Conservation (phyloP, 2,888 invertebrate species). For the Archaeoteleia sp. region DNA sequence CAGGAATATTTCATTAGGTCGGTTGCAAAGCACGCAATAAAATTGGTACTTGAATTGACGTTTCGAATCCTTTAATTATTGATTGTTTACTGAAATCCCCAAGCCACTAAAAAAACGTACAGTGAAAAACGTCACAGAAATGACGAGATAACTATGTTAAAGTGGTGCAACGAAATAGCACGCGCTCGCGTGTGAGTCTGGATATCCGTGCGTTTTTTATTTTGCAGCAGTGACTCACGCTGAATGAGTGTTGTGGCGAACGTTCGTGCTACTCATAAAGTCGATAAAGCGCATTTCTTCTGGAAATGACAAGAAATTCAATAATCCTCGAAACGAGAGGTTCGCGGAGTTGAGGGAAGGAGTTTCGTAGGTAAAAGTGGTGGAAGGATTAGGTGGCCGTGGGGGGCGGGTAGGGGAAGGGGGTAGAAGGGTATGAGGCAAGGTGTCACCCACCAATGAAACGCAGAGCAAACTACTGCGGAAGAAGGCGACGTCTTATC, state of each 20-base stretch:
- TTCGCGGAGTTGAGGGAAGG: conserved; percentile 17
- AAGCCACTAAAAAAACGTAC: too few relatives aligned
- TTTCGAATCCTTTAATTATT: too few relatives aligned
- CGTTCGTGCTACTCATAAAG: conserved; percentile 53
- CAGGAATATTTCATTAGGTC: too few relatives aligned
- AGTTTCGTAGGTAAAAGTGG: conserved; percentile 44
- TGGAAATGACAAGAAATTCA: conserved; percentile 73
- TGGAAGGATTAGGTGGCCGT: conserved; percentile 14
- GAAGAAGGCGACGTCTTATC: conserved; percentile 23
- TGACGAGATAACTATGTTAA: conserved; percentile 24
- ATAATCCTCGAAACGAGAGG: conserved; percentile 67
- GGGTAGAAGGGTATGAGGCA: too few relatives aligned
- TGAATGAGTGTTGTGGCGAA: conserved; percentile 44
- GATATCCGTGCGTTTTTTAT: conserved; percentile 32
- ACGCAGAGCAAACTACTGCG: conserved; percentile 20
- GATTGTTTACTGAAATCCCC: too few relatives aligned
- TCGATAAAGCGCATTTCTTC: conserved; percentile 73
- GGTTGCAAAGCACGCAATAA: too few relatives aligned
- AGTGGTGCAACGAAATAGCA: conserved; percentile 22
- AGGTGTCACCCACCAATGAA: conserved; percentile 33
- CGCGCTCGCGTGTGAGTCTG: conserved; percentile 22
- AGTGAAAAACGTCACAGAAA: conserved; percentile 30
- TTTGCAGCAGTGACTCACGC: conserved; percentile 40
- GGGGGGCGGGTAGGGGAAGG: conserved; percentile 1
- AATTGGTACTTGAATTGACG: too few relatives aligned